phyloP scores from a whole-genome alignment of 1,140 invertebrate species.

The Aphelenchoides avenae region DNA sequence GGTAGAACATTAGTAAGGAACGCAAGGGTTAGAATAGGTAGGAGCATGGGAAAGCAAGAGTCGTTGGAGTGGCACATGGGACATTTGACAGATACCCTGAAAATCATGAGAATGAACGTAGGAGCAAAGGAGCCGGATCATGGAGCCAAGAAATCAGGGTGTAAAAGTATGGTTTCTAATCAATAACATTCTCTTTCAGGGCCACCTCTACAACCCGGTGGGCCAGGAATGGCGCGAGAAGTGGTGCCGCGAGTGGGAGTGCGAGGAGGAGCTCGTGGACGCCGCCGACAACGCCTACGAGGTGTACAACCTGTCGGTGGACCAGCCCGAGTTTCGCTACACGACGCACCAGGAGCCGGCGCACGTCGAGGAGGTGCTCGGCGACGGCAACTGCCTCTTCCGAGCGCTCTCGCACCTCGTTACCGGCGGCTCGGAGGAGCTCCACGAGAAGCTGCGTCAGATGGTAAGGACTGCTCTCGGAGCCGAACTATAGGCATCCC shows the following conservation, averaged over 20 bases:
- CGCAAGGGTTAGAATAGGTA: too few relatives aligned
- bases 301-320: background rate
- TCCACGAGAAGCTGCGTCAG: background rate
- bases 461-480: too few relatives aligned
- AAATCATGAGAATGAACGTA: too few relatives aligned
- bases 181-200: constrained; percentile 3
- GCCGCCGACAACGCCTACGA: background rate
- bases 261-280: background rate
- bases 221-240: background rate
- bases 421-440: background rate
- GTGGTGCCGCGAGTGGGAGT: background rate
- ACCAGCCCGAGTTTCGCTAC: background rate
- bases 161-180: too few relatives aligned
- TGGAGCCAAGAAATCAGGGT: too few relatives aligned
- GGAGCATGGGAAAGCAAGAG: too few relatives aligned
- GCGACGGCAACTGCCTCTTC: constrained; percentile 7
- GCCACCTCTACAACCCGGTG: background rate
- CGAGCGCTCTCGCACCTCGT: constrained; percentile 2
- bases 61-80: too few relatives aligned
- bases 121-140: too few relatives aligned
- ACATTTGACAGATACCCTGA: too few relatives aligned
- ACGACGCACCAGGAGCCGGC: background rate
- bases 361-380: background rate
- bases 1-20: too few relatives aligned
- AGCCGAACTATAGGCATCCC: too few relatives aligned